phyloP scores from a whole-genome alignment of 2,113 vertebrate genomes.

The Carassius gibelio region DNA sequence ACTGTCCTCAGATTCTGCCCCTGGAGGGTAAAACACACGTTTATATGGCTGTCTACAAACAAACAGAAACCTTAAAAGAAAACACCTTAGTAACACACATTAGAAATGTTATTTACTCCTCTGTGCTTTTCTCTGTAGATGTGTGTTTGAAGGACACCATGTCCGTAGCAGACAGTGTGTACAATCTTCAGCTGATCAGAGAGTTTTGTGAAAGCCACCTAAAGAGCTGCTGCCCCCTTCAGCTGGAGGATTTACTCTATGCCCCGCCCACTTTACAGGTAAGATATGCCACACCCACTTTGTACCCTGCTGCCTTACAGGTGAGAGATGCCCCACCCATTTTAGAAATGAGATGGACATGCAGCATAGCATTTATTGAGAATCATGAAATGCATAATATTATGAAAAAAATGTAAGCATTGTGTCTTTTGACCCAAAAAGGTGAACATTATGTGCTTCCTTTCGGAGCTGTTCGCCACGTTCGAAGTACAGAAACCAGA shows the following conservation, averaged over 20 bases:
- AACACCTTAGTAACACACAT: not conserved
- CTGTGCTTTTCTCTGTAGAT: constrained; percentile 67
- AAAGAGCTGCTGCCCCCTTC: constrained; percentile 81
- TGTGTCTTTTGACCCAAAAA: constrained; percentile 55
- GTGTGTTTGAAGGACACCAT: constrained; percentile 93
- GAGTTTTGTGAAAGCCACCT: constrained; percentile 81
- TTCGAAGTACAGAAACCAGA: constrained; percentile 87
- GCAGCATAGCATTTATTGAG: not conserved
- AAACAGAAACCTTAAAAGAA: not conserved
- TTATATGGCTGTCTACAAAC: not conserved
- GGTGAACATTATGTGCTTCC: constrained; percentile 86
- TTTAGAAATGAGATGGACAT: not conserved
- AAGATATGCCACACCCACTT: not conserved
- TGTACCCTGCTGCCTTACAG: constrained; percentile 64
- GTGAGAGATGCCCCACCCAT: not conserved
- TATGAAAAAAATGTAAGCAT: not conserved
- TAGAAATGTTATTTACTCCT: not conserved
- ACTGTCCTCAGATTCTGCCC: constrained; percentile 82
- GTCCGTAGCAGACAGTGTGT: constrained; percentile 89
- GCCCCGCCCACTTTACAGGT: constrained; percentile 77
- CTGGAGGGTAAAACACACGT: constrained; percentile 79
- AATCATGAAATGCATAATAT: not conserved
- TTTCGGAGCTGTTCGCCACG: constrained; percentile 83
- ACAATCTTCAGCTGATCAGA: constrained; percentile 87
- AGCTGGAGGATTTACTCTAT: constrained; percentile 87